Evolutionary conservation across 2,797 vertebrate genomes (phyloP).

Genomic region (Myotis daubentonii): DNA sequence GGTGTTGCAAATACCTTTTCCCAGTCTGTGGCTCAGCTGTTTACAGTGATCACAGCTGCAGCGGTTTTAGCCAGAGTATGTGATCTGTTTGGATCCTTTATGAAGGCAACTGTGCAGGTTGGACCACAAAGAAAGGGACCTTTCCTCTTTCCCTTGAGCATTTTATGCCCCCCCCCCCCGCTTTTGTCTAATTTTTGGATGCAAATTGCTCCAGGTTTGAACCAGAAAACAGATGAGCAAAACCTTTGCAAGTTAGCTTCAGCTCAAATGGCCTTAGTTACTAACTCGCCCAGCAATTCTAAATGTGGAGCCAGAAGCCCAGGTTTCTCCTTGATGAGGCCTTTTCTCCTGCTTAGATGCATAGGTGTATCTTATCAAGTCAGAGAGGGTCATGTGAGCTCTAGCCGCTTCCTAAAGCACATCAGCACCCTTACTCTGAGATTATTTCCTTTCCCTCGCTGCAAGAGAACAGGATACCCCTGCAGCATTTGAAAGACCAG

Average conservation of each 20-base stretch:
- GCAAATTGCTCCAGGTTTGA: not conserved
- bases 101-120: slow-evolving; percentile 84
- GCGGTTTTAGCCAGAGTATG: slow-evolving; percentile 81
- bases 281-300: not conserved
- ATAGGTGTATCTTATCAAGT: not conserved
- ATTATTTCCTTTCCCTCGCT: not conserved
- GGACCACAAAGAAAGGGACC: not conserved
- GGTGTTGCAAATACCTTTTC: not conserved
- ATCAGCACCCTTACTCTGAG: not conserved
- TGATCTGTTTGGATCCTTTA: slow-evolving; percentile 85
- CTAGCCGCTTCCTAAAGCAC: not conserved
- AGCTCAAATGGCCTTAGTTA: not conserved
- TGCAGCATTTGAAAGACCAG: not conserved
- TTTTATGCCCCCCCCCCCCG: not conserved
- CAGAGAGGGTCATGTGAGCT: not conserved
- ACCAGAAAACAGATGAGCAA: not conserved
- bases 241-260: not conserved
- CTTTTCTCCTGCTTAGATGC: not conserved
- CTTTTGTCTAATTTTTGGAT: not conserved
- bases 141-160: not conserved
- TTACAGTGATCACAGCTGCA: not conserved
- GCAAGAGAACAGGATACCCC: not conserved
- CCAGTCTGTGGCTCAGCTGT: not conserved
- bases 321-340: not conserved
- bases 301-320: not conserved